A percentile compares a stretch with the other conserved stretches of the same genome.
Conservation (phyloP, 1,140 invertebrate genomes). For the Campodea augens region DNA sequence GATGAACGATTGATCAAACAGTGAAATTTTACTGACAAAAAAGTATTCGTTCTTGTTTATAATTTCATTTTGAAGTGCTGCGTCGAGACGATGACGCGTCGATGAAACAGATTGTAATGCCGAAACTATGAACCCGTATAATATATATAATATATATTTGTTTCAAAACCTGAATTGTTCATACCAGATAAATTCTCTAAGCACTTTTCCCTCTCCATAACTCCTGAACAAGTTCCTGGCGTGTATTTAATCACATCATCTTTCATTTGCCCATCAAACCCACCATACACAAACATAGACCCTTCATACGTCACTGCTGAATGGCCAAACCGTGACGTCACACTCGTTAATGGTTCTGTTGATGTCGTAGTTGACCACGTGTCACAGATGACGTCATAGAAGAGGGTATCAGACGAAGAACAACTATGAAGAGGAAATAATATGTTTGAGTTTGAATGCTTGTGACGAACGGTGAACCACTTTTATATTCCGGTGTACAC, state of each 20-base stretch:
- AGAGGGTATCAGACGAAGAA: constrained; percentile 66
- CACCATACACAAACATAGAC: constrained; percentile 54
- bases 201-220: too few relatives aligned
- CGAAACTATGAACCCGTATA: constrained; percentile 55
- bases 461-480: too few relatives aligned
- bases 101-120: constrained; percentile 44
- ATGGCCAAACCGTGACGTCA: constrained; percentile 58
- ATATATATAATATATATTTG: constrained; percentile 1
- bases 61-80: too few relatives aligned
- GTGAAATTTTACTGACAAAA: too few relatives aligned
- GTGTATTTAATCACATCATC: constrained; percentile 51
- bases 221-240: too few relatives aligned
- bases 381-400: constrained; percentile 72
- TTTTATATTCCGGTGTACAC: too few relatives aligned
- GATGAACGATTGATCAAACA: too few relatives aligned
- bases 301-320: constrained; percentile 48
- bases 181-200: too few relatives aligned
- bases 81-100: too few relatives aligned
- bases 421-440: too few relatives aligned
- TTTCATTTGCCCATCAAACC: constrained; percentile 65
- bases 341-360: constrained; percentile 34
- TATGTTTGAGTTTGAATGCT: too few relatives aligned
- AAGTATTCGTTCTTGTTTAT: too few relatives aligned
- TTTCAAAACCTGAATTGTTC: constrained; percentile 8
- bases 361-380: constrained; percentile 36